Evolutionary conservation across 2,888 invertebrate genomes (phyloP), one percentile per base, ranked within the genome.

Genomic region (Mactromeris polynyma): DNA sequence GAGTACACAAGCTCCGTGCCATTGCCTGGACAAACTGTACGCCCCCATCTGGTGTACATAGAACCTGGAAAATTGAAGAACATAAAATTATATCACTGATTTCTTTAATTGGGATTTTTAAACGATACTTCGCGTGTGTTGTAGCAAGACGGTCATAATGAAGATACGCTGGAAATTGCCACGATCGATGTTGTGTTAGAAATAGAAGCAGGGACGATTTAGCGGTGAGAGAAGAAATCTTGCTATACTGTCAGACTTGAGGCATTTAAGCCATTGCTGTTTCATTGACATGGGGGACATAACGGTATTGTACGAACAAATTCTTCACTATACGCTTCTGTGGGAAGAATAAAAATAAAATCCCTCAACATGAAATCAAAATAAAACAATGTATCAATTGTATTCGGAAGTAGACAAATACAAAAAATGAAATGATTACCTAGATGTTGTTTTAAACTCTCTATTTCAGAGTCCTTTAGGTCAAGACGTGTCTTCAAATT

Each of bases 401-500:
- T 9, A 51, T 51, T 14, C 19, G 51, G 14, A 42, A 6, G 42
- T 51, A 51, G 19, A 9, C 42, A 6, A 42, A 14, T 9, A 9
- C 19, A 51, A 51, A 19, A 14, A 17, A 19, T 9, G 11, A 14
- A 51, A 9, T 17, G 2, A 19, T 64, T 64, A 64, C 58, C 58
- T n/a, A 26, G n/a, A 26, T 64, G 58, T 26, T 64, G 58, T n/a
- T 64, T 64, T 11, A 64, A 64, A 26, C 6, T 26, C 3, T 21
- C 2, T 64, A 64, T 64, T 64, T 64, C 58, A 26, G n/a, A 26
- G 11, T 64, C 58, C 26, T 73, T 73, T 36, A 26, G 11, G 19
- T 36, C 73, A 73, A 73, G 73, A 36, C 36, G 73, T 73, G 38
- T 64, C 36, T 82, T 82, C n/a, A 82, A 21, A 26, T 82, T 82